Evolutionary conservation across 2,113 vertebrate genomes (phyloP), one percentile per base, ranked within the genome.

Genomic region (Labeo catla): DNA sequence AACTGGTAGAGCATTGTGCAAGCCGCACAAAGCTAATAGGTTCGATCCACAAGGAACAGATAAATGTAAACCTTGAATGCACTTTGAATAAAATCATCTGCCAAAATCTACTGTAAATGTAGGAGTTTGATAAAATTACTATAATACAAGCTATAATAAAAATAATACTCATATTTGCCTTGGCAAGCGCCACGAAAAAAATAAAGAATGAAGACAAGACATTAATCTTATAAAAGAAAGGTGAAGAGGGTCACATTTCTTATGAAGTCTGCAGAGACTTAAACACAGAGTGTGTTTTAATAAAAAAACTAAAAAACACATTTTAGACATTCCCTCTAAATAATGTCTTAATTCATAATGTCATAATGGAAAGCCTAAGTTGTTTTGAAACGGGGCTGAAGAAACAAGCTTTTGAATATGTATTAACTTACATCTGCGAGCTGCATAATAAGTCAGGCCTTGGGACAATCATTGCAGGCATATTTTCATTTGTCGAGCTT

Each of bases 401-500:
- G 80, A 70, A 83, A 54, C 63, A 70, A 39, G 16, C 68, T 74
- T 84, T 59, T 68, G 70, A 84, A 81, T 76, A 81, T 81, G 68
- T 57, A 87, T 85, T 73, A 81, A 79, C 47, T 49, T 45, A 34
- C 39, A 85, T 85, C 65, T 76, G 87, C 5, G 49, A 70, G 65
- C 47, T 39, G 81, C 81, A 83, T 70, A 83, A 54, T 83, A 84
- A 81, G 43, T 61, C n/a, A 76, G 66, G 45, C 43, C 83, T 49
- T 85, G 87, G 83, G 83, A 81, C 83, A 59, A 76, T 59, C 77
- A 54, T 78, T 68, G 57, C 68, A 70, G 65, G 81, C 81, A 70
- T 52, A 83, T 70, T 70, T 83, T 66, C 63, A 54, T 83, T 83
- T 83, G 81, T 49, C 6, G 79, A 79, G 49, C 54, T 74, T 63